These are phyloP conservation scores for Hydrocynus forskahlii DNA, from an alignment of 2,797 vertebrate genomes.

Conservation along the genomic window DNA sequence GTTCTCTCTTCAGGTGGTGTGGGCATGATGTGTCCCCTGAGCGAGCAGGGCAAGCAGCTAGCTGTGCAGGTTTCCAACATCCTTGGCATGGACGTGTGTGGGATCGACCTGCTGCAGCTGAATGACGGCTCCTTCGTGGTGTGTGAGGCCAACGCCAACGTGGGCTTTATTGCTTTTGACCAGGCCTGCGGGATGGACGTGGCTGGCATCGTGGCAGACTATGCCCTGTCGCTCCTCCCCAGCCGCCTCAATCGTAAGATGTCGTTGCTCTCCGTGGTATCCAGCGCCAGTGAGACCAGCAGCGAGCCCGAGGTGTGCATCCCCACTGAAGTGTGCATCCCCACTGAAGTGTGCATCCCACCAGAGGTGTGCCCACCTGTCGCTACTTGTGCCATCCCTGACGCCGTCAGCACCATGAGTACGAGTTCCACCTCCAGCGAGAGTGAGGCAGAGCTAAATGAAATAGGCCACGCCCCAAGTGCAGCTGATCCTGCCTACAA, in stretches of 20 bases:
- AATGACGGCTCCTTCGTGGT: constrained; percentile 89
- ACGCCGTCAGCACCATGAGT: constrained; percentile 83
- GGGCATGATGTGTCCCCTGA: constrained; percentile 89
- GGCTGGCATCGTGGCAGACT: constrained; percentile 88
- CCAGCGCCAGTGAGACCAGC: constrained; percentile 85
- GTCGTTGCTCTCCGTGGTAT: constrained; percentile 85
- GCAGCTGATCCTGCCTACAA: constrained; percentile 81
- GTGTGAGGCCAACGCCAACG: constrained; percentile 92
- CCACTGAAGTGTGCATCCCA: constrained; percentile 85
- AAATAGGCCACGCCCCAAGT: constrained; percentile 70
- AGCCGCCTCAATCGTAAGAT: constrained; percentile 85
- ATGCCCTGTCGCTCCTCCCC: constrained; percentile 87
- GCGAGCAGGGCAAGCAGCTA: constrained; percentile 89
- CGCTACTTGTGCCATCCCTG: constrained; percentile 73
- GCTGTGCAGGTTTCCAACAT: constrained; percentile 92
- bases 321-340: constrained; percentile 77
- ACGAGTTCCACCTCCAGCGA: constrained; percentile 88
- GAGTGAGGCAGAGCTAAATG: constrained; percentile 86
- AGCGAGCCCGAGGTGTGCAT: constrained; percentile 84
- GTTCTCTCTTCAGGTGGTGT: constrained; percentile 79
- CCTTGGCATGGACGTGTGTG: constrained; percentile 92
- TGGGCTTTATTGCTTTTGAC: constrained; percentile 92
- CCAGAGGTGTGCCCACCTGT: constrained; percentile 74
- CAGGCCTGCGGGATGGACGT: constrained; percentile 90
- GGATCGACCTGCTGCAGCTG: constrained; percentile 89